These are phyloP conservation scores for Crotalus helleri DNA, from an alignment of 2,113 vertebrate species.

Conservation along the genomic window DNA sequence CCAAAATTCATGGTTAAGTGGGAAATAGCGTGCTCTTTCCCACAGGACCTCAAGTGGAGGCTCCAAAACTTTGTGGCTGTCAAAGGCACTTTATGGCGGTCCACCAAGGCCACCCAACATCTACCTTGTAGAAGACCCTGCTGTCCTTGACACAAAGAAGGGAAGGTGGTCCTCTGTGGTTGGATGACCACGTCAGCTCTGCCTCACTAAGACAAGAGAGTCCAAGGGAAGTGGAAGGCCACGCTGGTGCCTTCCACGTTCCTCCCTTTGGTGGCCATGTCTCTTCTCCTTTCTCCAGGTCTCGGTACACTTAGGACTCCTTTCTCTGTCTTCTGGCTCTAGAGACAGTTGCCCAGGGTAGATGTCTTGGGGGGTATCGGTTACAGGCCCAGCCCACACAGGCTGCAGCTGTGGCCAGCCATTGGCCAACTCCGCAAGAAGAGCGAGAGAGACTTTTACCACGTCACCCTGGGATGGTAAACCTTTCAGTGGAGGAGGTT, in stretches of 20 bases:
- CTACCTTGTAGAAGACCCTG: not conserved
- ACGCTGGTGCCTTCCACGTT: not conserved
- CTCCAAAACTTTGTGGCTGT: not conserved
- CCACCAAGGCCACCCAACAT: not conserved
- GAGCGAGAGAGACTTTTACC: slow-evolving; percentile 3
- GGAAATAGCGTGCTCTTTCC: not conserved
- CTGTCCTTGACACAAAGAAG: not conserved
- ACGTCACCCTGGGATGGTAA: slow-evolving; percentile 7
- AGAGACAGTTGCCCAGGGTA: slow-evolving; percentile 19
- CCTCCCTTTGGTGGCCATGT: not conserved
- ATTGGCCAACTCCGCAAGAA: slow-evolving; percentile 17
- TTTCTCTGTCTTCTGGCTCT: not conserved
- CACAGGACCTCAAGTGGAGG: accelerated
- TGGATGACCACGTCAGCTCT: not conserved
- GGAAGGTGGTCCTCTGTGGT: no score
- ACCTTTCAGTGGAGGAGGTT: not conserved
- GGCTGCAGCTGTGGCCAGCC: slow-evolving; percentile 18
- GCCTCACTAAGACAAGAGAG: not conserved
- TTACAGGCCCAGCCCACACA: slow-evolving; percentile 27
- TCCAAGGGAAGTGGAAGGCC: not conserved
- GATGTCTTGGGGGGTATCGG: slow-evolving; percentile 28
- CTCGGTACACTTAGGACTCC: not conserved
- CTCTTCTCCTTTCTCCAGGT: not conserved
- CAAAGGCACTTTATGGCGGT: not conserved
- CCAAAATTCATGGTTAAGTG: slow-evolving; percentile 71